Percentiles rank a stretch among this genome's conserved stretches.
Conservation (phyloP, 2,113 vertebrate species). For the Saccopteryx leptura region DNA sequence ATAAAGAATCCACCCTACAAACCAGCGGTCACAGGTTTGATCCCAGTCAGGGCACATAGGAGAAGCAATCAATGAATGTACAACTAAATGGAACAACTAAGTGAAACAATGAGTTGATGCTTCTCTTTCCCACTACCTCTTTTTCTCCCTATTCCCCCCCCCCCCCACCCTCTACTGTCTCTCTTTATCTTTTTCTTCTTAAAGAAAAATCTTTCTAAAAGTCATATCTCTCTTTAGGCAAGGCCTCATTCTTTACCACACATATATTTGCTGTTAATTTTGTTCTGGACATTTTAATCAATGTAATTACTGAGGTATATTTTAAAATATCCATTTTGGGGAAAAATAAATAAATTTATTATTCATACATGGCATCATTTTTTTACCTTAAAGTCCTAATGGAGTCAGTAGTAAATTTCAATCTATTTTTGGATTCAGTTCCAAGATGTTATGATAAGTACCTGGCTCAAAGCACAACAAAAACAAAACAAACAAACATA, state of each 20-base stretch:
- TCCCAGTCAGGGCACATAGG: too few species aligned
- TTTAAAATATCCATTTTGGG: not conserved
- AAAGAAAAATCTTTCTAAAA: too few species aligned
- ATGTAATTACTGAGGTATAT: not conserved
- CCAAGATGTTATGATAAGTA: not conserved
- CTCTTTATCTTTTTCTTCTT: too few species aligned
- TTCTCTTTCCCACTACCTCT: too few species aligned
- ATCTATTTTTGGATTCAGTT: not conserved
- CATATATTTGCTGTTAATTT: not conserved
- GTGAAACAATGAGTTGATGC: too few species aligned
- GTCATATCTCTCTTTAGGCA: not conserved
- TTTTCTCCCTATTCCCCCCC: too few species aligned
- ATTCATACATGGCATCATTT: not conserved
- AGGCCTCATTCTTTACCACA: not conserved
- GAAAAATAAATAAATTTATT: not conserved
- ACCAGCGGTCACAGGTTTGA: too few species aligned
- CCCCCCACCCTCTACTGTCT: too few species aligned
- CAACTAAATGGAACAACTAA: too few species aligned
- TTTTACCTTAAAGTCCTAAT: not conserved
- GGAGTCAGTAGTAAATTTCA: not conserved
- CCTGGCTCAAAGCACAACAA: not conserved
- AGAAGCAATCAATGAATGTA: too few species aligned
- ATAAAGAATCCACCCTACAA: too few species aligned
- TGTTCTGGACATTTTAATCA: not conserved
- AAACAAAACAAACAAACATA: not conserved